Base-by-base conservation (phyloP, 2,888 invertebrate genomes). In the Tipula helvola region DNA sequence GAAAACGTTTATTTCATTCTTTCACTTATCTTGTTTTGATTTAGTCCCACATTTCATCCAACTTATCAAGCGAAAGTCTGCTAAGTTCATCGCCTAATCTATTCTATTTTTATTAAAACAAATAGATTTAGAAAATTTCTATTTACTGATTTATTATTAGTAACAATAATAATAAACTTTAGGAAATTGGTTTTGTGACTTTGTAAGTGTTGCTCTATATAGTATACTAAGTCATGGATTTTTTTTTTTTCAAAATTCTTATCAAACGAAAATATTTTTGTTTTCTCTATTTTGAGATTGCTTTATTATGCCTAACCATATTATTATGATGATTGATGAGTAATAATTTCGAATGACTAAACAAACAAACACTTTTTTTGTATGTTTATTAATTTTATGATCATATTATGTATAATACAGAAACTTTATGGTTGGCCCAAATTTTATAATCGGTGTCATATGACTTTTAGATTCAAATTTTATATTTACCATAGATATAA, bases 401-500 rank as follows among this genome's bases (percentile, higher is more conserved):
- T n/a, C 4, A 47, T 2, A 47, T n/a, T 47, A n/a, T n/a, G 5
- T n/a, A n/a, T 7, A 1, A 47, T 16, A n/a, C n/a, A 52, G 1
- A 52, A 13, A 52, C n/a, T 2, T 39, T 52, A n/a, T 28, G 52
- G 10, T 71, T 71, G 28, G 71, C 71, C 71, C 71, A 71, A 18
- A 71, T 71, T 13, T 16, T 18, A 39, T 39, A 1, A 7, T 39
- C 7, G 16, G 52, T 52, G 3, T 52, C 41, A 5, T 5, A 41
- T 41, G 41, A 41, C 47, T 52, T 52, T 3, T 86, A 36, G 5
- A n/a, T 39, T 36, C 12, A 85, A 39, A 28, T 28, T 28, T 28
- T 36, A 85, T 41, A 87, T 88, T 91, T 88, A 89, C 91, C 95
- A 88, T 93, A 90, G 0, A 95, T 91, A 90, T 96, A 96, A 88